Evolutionary conservation across 2,113 vertebrate species (phyloP).

Genomic region (Rhodinocichla rosea): DNA sequence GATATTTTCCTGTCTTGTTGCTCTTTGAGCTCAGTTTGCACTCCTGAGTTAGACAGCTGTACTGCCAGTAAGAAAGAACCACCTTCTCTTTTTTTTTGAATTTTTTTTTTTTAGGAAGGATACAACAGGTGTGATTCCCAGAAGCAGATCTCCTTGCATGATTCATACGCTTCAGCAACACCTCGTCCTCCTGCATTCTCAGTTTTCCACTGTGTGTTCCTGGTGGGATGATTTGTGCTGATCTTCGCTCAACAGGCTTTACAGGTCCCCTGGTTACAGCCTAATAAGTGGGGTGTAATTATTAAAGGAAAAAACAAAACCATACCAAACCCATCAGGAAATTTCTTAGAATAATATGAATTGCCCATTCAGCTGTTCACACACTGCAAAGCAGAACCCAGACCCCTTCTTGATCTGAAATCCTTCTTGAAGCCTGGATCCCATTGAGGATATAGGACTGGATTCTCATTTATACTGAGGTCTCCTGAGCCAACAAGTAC

Average conservation of each 20-base stretch:
- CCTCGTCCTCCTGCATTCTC: slow-evolving; percentile 2
- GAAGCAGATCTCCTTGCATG: not conserved
- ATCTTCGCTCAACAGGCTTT: slow-evolving; percentile 36
- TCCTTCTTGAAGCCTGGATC: not conserved
- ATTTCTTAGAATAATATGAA: slow-evolving; percentile 38
- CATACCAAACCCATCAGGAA: not conserved
- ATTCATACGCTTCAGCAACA: slow-evolving; percentile 1
- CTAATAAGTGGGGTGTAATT: slow-evolving; percentile 17
- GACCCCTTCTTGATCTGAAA: slow-evolving; percentile 22
- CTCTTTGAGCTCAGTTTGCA: not conserved
- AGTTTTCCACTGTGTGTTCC: not conserved
- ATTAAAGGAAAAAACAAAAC: slow-evolving; percentile 31
- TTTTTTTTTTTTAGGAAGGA: not conserved
- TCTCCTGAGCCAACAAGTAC: slow-evolving; percentile 44
- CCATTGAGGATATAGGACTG: slow-evolving; percentile 33
- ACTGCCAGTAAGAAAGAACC: not conserved
- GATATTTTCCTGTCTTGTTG: not conserved
- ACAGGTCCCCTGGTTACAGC: not conserved
- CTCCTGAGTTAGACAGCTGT: not conserved
- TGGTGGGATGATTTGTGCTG: slow-evolving; percentile 11
- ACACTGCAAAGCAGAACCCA: slow-evolving; percentile 18
- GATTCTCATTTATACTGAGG: slow-evolving; percentile 44
- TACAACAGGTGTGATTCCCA: not conserved
- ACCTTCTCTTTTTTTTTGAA: not conserved
- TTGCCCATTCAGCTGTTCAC: slow-evolving; percentile 50